phyloP scores from a whole-genome alignment of 2,113 vertebrate genomes.

The Castor canadensis region DNA sequence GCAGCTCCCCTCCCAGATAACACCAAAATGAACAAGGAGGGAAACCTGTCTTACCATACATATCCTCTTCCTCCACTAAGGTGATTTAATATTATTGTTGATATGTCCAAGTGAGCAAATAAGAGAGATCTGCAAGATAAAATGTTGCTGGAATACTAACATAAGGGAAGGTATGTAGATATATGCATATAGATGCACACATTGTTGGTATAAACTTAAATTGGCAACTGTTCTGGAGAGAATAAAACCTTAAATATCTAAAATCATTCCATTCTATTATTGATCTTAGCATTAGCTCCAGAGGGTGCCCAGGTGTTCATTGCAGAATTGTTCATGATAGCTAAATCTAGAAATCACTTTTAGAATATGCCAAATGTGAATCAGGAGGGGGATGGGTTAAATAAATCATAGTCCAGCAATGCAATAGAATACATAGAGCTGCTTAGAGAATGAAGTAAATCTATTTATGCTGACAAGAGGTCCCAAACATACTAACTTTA shows the following conservation, averaged over 20 bases:
- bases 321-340: not conserved
- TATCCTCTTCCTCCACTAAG: not conserved
- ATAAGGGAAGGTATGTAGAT: not conserved
- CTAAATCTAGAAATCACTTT: conserved; percentile 6
- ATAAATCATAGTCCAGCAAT: not conserved
- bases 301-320: not conserved
- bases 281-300: not conserved
- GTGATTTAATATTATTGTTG: not conserved
- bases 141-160: not conserved
- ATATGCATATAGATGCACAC: not conserved
- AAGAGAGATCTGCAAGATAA: not conserved
- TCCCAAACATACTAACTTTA: not conserved
- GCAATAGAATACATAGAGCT: not conserved
- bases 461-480: not conserved
- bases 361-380: not conserved
- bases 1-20: not conserved
- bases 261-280: not conserved
- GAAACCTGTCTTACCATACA: not conserved
- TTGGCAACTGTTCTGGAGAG: not conserved
- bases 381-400: not conserved
- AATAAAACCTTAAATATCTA: not conserved
- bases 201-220: not conserved
- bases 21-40: not conserved
- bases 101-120: not conserved
- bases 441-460: not conserved